Evolutionary conservation across 2,888 invertebrate species (phyloP), one percentile per base, ranked within the genome.

Genomic region (Euplagia quadripunctaria): DNA sequence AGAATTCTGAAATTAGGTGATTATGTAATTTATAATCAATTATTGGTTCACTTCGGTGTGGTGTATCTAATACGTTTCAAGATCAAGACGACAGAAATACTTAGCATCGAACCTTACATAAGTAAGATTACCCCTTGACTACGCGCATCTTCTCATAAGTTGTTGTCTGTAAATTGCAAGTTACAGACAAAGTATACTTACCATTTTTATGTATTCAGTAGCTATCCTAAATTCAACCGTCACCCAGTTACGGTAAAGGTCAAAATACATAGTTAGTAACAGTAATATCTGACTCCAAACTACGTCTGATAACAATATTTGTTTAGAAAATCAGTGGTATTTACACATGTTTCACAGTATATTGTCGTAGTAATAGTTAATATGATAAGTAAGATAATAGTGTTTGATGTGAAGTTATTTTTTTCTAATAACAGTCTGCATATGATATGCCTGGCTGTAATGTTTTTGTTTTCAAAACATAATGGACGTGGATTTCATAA

Each of bases 401-500:
- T 71, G 72, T 74, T 74, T 76, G 76, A 73, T 76, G 76, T 77
- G 65, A 78, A 78, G 75, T 78, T 74, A 78, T 80, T 85, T 83
- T 83, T 83, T 79, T 66, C 69, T 66, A 43, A 43, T 73, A 76
- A 69, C 78, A 79, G 76, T 77, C 64, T 71, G 63, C 81, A 66
- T 64, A 72, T 43, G 66, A 64, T 73, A 14, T 7, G 43, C 58
- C 11, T 73, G 71, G 67, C 51, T 74, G 55, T 77, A 66, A 77
- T 85, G 71, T 70, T 78, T 66, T 76, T 75, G 68, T 52, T 61
- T n/a, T 31, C 41, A 64, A 51, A 42, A 68, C 65, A 84, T 79
- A 68, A 94, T 94, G 94, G 93, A 94, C 77, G 91, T 91, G 14
- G 94, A 94, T 73, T 94, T 93, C 80, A 66, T 94, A 73, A 92